Evolutionary conservation across 2,113 vertebrate genomes (phyloP), one percentile per base, ranked within the genome.

Genomic region (Bothrops jararaca): DNA sequence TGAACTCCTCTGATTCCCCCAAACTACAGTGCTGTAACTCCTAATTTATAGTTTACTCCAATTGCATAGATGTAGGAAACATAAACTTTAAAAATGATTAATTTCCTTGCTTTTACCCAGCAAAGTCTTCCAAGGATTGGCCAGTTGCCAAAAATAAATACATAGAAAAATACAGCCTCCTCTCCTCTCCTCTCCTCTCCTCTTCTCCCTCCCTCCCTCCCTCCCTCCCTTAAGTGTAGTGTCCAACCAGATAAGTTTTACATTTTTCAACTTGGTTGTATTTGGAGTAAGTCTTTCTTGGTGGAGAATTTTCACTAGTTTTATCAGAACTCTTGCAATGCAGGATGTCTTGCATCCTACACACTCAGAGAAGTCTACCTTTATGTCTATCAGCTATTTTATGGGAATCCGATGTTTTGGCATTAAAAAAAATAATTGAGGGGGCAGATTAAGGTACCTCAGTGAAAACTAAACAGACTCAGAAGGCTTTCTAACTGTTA

Each of bases 1-100:
- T 96, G 96, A 96, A 97, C 96, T 87, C 96, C 95, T 94, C 57
- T 13, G 93, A 96, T 96, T 96, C 96, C 96, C 95, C 95, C 95
- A 94, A 90, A 97, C 96, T 97, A 93, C 86, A 95, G 95, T 91
- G 92, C 95, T 96, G 34, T 95, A 97, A 97, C 95, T 95, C 95
- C 95, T 97, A 97, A 98, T 97, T 98, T 98, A 98, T 95, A 96
- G 96, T 97, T 97, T 97, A 96, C 97, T 97, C 97, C 96, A 97
- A 97, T 94, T 34, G 80, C 26, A 1, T 95, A 97, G 97, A 97
- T 95, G 95, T 69, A 93, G 91, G 91, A 95, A 97, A 86, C 50
- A 90, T 97, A 96, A 97, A 85, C 97, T 96, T 95, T 96, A 18
- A 45, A 64, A 34, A 52, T 64, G 88, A 92, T 85, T 42, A 20